These are phyloP conservation scores for Scolopax rusticola DNA, from an alignment of 2,797 vertebrate species.

Conservation along the genomic window DNA sequence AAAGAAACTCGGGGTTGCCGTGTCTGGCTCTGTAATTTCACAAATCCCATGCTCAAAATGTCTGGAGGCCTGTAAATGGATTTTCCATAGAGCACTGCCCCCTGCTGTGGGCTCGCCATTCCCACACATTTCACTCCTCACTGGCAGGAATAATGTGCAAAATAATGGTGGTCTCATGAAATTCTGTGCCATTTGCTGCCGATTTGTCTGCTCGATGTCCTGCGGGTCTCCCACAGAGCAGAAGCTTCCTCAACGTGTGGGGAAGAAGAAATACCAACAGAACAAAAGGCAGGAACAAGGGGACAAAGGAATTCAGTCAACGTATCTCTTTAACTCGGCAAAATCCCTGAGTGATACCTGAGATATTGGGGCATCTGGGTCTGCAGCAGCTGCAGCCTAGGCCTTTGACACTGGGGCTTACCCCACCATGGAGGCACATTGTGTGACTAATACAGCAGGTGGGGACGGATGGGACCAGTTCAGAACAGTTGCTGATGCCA, in stretches of 20 bases:
- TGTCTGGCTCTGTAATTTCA: neutral
- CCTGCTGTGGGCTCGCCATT: slow-evolving; percentile 35
- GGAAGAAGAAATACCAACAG: neutral
- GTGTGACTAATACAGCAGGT: neutral
- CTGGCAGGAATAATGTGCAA: neutral
- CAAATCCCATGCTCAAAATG: neutral
- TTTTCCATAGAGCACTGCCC: slow-evolving; percentile 71
- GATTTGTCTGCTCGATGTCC: fast-evolving
- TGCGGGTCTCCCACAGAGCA: neutral
- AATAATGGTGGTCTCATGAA: neutral
- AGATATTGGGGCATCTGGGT: neutral
- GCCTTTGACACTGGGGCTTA: slow-evolving; percentile 3
- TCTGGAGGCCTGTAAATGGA: neutral
- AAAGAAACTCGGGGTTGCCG: neutral
- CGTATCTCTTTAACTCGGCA: neutral
- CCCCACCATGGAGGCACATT: fast-evolving
- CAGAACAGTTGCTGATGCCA: neutral
- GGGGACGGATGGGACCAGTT: neutral
- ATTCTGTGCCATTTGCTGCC: neutral
- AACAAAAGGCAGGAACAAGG: neutral
- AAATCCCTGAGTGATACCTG: slow-evolving; percentile 27
- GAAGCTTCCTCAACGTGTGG: neutral
- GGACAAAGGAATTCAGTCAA: neutral
- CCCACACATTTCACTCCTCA: neutral
- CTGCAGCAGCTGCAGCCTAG: slow-evolving; percentile 55